These are phyloP conservation scores for Ptychobarbus kaznakovi DNA, from an alignment of 2,797 vertebrate genomes.

Conservation along the genomic window DNA sequence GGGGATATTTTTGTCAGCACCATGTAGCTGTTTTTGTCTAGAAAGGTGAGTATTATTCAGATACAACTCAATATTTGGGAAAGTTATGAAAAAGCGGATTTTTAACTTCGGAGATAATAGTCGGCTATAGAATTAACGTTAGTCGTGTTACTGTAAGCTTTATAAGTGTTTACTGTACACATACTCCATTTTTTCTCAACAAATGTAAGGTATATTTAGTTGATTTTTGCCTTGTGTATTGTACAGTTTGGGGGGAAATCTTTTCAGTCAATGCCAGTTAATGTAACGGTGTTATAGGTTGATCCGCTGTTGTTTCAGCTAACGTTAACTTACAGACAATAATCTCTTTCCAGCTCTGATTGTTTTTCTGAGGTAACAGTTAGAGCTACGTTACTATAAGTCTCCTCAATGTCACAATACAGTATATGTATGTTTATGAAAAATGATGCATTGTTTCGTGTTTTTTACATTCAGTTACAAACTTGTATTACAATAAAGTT, in stretches of 20 bases:
- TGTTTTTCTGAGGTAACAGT: not conserved
- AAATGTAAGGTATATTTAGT: not conserved
- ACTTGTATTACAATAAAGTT: not conserved
- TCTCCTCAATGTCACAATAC: not conserved
- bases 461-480: not conserved
- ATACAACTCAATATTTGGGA: not conserved
- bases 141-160: conserved; percentile 5
- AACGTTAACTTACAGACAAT: not conserved
- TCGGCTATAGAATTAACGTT: not conserved
- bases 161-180: conserved; percentile 8
- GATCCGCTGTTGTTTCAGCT: not conserved
- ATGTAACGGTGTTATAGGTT: not conserved
- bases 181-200: not conserved
- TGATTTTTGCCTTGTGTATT: not conserved
- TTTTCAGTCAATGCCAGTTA: not conserved
- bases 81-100: not conserved
- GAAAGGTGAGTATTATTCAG: conserved; percentile 49
- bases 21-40: conserved; percentile 49
- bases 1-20: conserved; percentile 52
- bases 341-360: not conserved
- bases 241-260: not conserved
- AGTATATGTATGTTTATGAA: not conserved
- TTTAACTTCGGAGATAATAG: not conserved
- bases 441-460: not conserved
- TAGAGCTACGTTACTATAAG: not conserved